phyloP scores from a whole-genome alignment of 2,888 invertebrate species.

The Chelonus formosanus region DNA sequence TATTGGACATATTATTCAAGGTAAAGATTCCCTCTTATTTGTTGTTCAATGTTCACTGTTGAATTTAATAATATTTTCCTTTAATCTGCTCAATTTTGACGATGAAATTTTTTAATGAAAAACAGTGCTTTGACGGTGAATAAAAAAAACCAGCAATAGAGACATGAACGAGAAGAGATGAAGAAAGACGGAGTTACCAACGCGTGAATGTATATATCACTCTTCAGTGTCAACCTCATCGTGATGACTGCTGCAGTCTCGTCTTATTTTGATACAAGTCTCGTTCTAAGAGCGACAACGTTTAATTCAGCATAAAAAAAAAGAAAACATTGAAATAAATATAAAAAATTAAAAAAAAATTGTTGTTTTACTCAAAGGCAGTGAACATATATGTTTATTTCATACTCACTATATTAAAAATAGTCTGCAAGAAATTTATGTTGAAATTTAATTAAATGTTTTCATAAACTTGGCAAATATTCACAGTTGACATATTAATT shows the following conservation, averaged over 20 bases:
- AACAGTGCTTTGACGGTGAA: background rate
- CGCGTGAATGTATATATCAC: conserved; percentile 13
- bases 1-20: background rate
- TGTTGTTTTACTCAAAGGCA: background rate
- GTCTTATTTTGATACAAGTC: conserved; percentile 5
- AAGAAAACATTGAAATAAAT: conserved; percentile 1
- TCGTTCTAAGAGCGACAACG: conserved; percentile 4
- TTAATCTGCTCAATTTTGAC: too few relatives aligned
- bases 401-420: too few relatives aligned
- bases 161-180: conserved; percentile 19
- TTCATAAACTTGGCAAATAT: too few relatives aligned
- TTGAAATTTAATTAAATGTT: too few relatives aligned
- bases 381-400: background rate
- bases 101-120: too few relatives aligned
- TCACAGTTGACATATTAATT: too few relatives aligned
- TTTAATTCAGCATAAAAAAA: conserved; percentile 10
- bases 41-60: too few relatives aligned
- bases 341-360: background rate
- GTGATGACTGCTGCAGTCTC: conserved; percentile 11
- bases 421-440: too few relatives aligned
- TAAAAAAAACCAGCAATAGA: conserved; percentile 17
- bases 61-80: too few relatives aligned
- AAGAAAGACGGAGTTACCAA: conserved; percentile 25
- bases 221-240: conserved; percentile 22
- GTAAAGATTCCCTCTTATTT: too few relatives aligned